Percentiles rank a stretch among this genome's conserved stretches.
Conservation (phyloP, 2,113 vertebrate genomes). For the Trochalopteron elliotii region DNA sequence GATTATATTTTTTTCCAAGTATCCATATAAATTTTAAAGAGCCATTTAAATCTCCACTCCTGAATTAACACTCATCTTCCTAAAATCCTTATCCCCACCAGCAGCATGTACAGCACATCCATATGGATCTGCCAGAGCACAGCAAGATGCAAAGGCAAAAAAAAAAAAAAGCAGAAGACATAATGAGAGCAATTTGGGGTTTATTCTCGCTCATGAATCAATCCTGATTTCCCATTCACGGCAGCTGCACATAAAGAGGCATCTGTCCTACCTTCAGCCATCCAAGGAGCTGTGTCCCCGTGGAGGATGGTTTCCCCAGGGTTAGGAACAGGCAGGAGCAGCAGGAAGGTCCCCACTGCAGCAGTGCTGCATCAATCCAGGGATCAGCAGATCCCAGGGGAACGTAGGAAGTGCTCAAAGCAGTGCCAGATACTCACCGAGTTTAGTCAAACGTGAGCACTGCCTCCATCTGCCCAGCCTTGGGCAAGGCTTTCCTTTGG, state of each 20-base stretch:
- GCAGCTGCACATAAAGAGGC: background rate
- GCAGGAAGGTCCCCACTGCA: background rate
- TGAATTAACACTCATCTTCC: background rate
- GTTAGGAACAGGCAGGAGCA: background rate
- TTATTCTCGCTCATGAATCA: constrained; percentile 42
- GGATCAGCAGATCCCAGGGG: constrained; percentile 2
- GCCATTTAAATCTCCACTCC: background rate
- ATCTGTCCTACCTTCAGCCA: constrained; percentile 49
- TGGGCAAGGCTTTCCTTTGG: background rate
- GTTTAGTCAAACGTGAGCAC: background rate
- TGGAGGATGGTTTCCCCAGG: background rate
- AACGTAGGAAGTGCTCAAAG: background rate
- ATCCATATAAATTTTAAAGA: background rate
- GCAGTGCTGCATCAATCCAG: background rate
- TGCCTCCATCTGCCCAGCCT: constrained; percentile 42
- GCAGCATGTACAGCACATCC: background rate
- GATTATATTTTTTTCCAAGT: background rate
- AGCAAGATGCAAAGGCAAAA: background rate
- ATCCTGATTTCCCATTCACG: constrained; percentile 18
- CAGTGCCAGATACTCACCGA: background rate
- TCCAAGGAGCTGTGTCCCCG: background rate
- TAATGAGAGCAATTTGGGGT: constrained; percentile 20
- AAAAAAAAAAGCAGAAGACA: background rate
- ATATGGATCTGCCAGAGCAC: background rate
- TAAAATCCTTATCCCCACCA: background rate